These are phyloP conservation scores for Microctonus brassicae DNA, from an alignment of 2,888 invertebrate species.

Conservation along the genomic window DNA sequence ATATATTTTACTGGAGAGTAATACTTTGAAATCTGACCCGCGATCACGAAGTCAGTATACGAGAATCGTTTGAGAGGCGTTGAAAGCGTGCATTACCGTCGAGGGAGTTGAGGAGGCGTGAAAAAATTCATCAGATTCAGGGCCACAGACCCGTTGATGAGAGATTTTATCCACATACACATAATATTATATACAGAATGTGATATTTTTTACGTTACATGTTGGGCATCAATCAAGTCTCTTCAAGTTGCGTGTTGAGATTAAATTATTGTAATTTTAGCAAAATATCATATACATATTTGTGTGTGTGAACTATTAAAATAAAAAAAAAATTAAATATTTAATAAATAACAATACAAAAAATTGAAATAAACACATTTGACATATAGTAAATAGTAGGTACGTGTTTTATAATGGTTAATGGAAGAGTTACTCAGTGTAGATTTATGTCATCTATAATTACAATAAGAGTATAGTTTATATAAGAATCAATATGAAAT, in stretches of 20 bases:
- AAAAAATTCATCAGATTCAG: constrained; percentile 35
- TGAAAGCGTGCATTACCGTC: constrained; percentile 41
- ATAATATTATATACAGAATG: not conserved
- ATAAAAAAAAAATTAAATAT: constrained; percentile 9
- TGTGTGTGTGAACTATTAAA: constrained; percentile 29
- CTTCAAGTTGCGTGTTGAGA: constrained; percentile 59
- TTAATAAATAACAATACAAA: not conserved
- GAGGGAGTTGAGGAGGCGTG: constrained; percentile 25
- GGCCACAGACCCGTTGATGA: not conserved
- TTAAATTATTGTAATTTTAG: constrained; percentile 38
- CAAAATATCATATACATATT: constrained; percentile 1
- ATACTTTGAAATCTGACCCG: not conserved
- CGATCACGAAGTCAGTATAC: not conserved
- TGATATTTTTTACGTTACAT: constrained; percentile 44
- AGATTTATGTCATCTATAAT: not conserved
- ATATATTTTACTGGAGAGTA: not conserved
- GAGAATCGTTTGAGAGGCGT: constrained; percentile 29
- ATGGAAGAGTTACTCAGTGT: constrained; percentile 59
- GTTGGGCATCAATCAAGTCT: constrained; percentile 39
- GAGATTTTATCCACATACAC: constrained; percentile 5
- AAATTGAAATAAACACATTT: too few relatives aligned
- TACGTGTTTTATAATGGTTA: constrained; percentile 50
- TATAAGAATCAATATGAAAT: not conserved
- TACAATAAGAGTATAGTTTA: not conserved
- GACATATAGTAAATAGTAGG: too few relatives aligned